Base-by-base conservation (phyloP, 2,888 invertebrate genomes). In the Drosophila siamana region DNA sequence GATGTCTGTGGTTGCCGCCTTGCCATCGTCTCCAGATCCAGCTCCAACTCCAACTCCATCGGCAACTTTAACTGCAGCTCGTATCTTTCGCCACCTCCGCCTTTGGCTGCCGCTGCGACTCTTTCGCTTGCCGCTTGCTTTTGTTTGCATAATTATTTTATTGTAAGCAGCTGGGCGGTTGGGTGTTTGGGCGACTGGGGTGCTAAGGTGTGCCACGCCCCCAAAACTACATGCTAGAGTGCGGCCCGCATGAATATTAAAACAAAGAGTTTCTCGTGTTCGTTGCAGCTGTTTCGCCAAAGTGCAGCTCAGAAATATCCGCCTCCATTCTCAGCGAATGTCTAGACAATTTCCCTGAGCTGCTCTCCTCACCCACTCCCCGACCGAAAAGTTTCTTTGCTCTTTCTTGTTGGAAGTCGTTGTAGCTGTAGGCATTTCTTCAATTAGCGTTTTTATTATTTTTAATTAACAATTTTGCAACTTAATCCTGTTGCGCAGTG, bases 391-490 rank as follows among this genome's bases (percentile, higher is more conserved):
- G 62, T 85, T 82, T 47, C 36, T 24, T 80, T 4, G 41, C 59
- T 62, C 56, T 33, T 52, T 60, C 47, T 46, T 62, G 26, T 36
- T n/a, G n/a, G n/a, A n/a, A n/a, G n/a, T 38, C 50, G 50, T 47
- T 46, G 15, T 47, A 13, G 67, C 84, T 66, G 69, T 80, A 84
- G 86, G 85, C 84, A 80, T 74, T 81, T 63, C 86, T 84, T 80
- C 84, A 85, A 84, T 85, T 86, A 85, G 82, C 84, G 85, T 80
- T 85, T 86, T 85, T 86, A 85, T 85, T 86, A 85, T 85, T 85
- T 86, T 85, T 86, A 85, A 85, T 85, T 85, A 85, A 85, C 84
- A 85, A 85, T 84, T 78, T 85, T 69, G 84, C 75, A 86, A 85
- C 84, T 86, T 81, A 84, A 85, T 86, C 82, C 79, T 51, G 65